Evolutionary conservation across 2,888 invertebrate genomes (phyloP).

Genomic region (Watsonalla binaria): DNA sequence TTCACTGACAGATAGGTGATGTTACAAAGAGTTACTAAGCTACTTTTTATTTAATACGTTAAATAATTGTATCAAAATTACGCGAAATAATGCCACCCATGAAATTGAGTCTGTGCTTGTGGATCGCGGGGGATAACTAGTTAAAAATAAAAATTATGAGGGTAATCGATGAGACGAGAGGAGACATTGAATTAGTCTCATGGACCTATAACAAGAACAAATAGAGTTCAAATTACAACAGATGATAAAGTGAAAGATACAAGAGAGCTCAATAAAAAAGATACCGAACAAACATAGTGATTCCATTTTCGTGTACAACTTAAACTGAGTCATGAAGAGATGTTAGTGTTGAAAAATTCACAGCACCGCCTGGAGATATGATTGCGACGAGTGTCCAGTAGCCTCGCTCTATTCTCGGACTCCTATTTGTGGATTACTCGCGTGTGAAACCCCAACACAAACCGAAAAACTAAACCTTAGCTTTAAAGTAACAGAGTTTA

Average conservation of each 20-base stretch:
- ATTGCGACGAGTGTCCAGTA: slow-evolving; percentile 67
- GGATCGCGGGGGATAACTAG: too few relatives aligned
- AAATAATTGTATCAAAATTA: too few relatives aligned
- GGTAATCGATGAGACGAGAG: too few relatives aligned
- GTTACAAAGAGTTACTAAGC: too few relatives aligned
- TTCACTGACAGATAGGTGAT: too few relatives aligned
- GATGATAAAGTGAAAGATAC: neutral
- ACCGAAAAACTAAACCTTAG: slow-evolving; percentile 51
- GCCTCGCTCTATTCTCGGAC: slow-evolving; percentile 77
- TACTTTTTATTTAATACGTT: too few relatives aligned
- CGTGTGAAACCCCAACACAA: slow-evolving; percentile 50
- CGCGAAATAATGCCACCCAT: too few relatives aligned
- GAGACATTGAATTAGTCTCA: too few relatives aligned
- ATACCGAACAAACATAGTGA: neutral
- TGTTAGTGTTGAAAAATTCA: slow-evolving; percentile 38
- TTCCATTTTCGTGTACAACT: neutral
- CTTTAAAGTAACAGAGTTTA: slow-evolving; percentile 37
- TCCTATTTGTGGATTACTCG: slow-evolving; percentile 75
- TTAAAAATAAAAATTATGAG: too few relatives aligned
- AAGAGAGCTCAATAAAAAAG: neutral
- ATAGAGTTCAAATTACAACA: neutral
- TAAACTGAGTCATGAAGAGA: slow-evolving; percentile 10
- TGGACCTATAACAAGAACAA: neutral
- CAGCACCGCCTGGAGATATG: slow-evolving; percentile 61
- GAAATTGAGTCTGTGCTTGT: too few relatives aligned